Conservation (phyloP, 1,140 invertebrate species). For the Orchesella cincta region DNA sequence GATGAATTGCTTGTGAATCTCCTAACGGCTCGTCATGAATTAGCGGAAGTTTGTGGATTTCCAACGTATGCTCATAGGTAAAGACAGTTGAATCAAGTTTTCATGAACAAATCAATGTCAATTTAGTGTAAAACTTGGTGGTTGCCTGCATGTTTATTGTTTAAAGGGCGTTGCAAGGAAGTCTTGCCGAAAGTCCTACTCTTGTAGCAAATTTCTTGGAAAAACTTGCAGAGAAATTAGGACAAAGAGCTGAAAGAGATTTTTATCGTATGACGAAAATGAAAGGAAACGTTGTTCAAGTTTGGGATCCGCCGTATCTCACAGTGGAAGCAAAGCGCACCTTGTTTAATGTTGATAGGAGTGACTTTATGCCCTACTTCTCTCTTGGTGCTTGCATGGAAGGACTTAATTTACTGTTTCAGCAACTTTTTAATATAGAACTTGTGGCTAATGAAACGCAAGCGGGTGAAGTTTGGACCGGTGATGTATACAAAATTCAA, state of each 20-base stretch:
- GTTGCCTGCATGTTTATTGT: background rate
- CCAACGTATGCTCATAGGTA: slow-evolving; percentile 80
- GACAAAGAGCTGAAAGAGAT: slow-evolving; percentile 65
- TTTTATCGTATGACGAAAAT: slow-evolving; percentile 73
- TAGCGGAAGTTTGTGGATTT: slow-evolving; percentile 86
- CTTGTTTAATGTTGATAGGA: slow-evolving; percentile 66
- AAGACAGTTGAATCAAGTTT: background rate
- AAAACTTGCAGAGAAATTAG: slow-evolving; percentile 70
- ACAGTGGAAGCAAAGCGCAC: slow-evolving; percentile 70
- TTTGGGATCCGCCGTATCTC: slow-evolving; percentile 85
- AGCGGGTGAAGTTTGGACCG: slow-evolving; percentile 79
- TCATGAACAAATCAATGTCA: background rate
- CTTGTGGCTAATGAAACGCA: slow-evolving; percentile 70
- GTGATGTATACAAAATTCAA: slow-evolving; percentile 84
- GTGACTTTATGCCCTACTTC: slow-evolving; percentile 83
- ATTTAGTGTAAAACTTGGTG: background rate
- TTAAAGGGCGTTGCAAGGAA: slow-evolving; percentile 77
- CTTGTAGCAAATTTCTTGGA: slow-evolving; percentile 79
- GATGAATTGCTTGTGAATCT: slow-evolving; percentile 73
- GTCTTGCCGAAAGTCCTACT: slow-evolving; percentile 77
- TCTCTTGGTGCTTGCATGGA: slow-evolving; percentile 95
- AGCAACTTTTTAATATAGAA: slow-evolving; percentile 76
- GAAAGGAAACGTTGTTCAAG: slow-evolving; percentile 64
- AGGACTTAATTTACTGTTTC: slow-evolving; percentile 82
- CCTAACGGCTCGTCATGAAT: slow-evolving; percentile 69